These are phyloP conservation scores for Alosa sapidissima DNA, from an alignment of 2,797 vertebrate genomes.

Conservation along the genomic window DNA sequence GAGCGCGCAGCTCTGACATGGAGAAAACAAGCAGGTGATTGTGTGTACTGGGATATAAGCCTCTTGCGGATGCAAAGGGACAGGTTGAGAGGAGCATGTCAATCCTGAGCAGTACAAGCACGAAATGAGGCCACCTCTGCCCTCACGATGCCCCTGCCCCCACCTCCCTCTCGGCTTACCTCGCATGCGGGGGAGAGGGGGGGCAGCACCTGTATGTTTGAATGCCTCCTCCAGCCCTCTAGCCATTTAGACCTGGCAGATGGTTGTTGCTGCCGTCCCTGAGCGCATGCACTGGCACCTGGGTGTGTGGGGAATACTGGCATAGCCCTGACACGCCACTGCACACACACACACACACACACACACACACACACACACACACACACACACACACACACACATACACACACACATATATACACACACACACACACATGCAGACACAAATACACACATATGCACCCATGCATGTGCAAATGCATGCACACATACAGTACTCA, in stretches of 20 bases:
- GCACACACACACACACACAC: slow-evolving; percentile 35
- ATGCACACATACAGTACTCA: neutral
- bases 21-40: neutral
- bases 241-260: slow-evolving; percentile 63
- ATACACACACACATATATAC: neutral
- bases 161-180: slow-evolving; percentile 45
- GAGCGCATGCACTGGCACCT: slow-evolving; percentile 45
- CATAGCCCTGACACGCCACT: slow-evolving; percentile 30
- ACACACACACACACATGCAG: slow-evolving; percentile 29
- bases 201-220: too few relatives aligned
- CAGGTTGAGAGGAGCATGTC: neutral
- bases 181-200: slow-evolving; percentile 55
- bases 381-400: neutral
- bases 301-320: slow-evolving; percentile 50
- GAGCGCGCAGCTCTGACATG: neutral
- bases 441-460: neutral
- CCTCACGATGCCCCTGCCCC: neutral
- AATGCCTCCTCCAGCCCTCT: neutral
- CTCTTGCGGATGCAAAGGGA: neutral
- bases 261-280: slow-evolving; percentile 56
- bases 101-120: neutral
- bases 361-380: neutral
- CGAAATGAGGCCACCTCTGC: slow-evolving; percentile 28
- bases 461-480: neutral
- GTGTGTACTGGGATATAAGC: neutral